Evolutionary conservation across 2,113 vertebrate species (phyloP).

Genomic region (Cephalophus harveyi): DNA sequence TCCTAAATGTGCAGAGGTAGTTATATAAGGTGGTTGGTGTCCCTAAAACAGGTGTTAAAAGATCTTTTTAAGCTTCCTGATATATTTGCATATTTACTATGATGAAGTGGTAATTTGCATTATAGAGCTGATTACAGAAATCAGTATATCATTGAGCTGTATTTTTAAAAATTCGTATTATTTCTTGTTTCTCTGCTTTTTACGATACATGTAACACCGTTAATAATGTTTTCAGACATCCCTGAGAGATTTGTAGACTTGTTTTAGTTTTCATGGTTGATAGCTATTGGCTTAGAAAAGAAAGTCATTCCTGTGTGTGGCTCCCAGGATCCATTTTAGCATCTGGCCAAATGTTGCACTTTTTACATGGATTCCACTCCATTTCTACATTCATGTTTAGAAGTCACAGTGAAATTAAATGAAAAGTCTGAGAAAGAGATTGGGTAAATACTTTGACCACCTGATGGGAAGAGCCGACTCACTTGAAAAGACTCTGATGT

Average conservation of each 20-base stretch:
- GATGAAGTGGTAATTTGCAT: conserved; percentile 50
- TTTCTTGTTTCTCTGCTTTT: conserved; percentile 28
- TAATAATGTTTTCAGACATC: conserved; percentile 32
- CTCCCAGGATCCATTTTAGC: neutral
- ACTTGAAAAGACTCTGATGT: neutral
- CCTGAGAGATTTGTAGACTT: conserved; percentile 23
- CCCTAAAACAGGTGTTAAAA: conserved; percentile 63
- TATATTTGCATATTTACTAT: conserved; percentile 48
- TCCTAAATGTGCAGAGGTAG: conserved; percentile 19
- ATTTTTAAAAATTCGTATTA: conserved; percentile 38
- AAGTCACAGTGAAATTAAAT: neutral
- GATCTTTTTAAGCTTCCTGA: conserved; percentile 4
- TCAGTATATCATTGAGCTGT: conserved; percentile 43
- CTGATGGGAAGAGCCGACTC: neutral
- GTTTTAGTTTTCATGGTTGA: conserved; percentile 15
- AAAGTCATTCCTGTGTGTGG: neutral
- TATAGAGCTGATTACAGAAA: conserved; percentile 60
- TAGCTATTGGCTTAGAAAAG: conserved; percentile 11
- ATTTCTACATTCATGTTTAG: neutral
- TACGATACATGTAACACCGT: neutral
- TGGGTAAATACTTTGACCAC: neutral
- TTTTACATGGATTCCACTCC: neutral
- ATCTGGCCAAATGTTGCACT: neutral
- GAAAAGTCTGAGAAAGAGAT: neutral
- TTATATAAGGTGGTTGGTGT: conserved; percentile 9